These are phyloP conservation scores for Cassiopea xamachana DNA, from an alignment of 30 jellyfish, hydroid and myxozoan species.

Conservation along the genomic window DNA sequence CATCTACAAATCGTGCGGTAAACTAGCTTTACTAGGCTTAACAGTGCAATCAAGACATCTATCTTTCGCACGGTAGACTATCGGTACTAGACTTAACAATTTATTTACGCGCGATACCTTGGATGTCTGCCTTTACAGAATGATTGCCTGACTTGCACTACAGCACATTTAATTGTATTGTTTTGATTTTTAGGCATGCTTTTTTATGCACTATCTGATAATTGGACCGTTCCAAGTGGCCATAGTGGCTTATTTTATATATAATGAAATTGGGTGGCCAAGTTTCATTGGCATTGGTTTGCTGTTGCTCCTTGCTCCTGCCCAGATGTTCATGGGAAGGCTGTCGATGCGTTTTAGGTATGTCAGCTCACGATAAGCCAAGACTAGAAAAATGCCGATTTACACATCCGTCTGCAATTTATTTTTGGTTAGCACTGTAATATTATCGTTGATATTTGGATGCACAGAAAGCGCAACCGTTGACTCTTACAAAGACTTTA, in stretches of 20 bases:
- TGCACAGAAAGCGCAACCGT: too few species aligned
- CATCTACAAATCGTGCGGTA: too few species aligned
- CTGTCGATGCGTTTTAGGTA: conserved; percentile 78
- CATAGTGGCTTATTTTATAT: conserved; percentile 58
- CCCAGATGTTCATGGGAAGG: conserved; percentile 88
- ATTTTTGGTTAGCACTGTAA: too few species aligned
- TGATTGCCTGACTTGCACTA: not conserved
- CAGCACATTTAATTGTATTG: not conserved
- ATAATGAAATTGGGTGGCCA: conserved; percentile 82
- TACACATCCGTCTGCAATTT: too few species aligned
- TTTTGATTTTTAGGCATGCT: conserved; percentile 60
- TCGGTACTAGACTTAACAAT: too few species aligned
- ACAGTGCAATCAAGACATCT: too few species aligned
- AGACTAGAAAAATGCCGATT: not conserved
- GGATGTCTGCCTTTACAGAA: too few species aligned
- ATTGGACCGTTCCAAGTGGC: conserved; percentile 81
- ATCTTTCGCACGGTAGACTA: too few species aligned
- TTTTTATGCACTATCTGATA: conserved; percentile 76
- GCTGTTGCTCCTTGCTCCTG: conserved; percentile 84
- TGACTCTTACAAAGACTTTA: too few species aligned
- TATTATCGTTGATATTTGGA: too few species aligned
- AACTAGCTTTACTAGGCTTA: too few species aligned
- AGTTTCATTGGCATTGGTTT: conserved; percentile 89
- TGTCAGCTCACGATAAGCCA: not conserved
- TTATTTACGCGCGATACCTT: too few species aligned